phyloP scores from a whole-genome alignment of 2,888 invertebrate species.

The Patella ulyssiponensis region DNA sequence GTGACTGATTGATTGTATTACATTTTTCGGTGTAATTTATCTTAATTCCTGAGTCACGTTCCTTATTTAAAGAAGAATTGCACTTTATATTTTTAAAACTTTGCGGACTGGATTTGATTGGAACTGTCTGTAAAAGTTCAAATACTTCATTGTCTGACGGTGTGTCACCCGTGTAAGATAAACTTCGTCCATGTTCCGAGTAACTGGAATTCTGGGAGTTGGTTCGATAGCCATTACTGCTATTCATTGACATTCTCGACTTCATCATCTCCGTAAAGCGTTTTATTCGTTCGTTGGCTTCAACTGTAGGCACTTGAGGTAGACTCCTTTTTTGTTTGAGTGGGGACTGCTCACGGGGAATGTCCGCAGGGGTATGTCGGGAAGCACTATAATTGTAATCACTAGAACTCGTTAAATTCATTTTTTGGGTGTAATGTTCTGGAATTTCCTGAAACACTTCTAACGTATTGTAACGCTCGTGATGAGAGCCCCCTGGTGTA shows the following conservation, averaged over 20 bases:
- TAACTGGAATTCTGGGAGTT: slow-evolving; percentile 36
- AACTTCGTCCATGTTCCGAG: slow-evolving; percentile 1
- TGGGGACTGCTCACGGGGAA: slow-evolving; percentile 20
- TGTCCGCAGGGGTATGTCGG: background rate
- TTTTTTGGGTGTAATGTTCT: slow-evolving; percentile 6
- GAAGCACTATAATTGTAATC: slow-evolving; percentile 1
- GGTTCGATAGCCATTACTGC: slow-evolving; percentile 43
- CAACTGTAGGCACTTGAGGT: slow-evolving; percentile 49
- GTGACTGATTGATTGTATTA: background rate
- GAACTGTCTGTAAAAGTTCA: slow-evolving; percentile 30
- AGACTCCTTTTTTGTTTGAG: slow-evolving; percentile 49
- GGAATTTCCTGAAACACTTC: slow-evolving; percentile 9
- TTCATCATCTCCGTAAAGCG: slow-evolving; percentile 57
- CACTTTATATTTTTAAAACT: background rate
- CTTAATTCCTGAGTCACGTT: slow-evolving; percentile 4
- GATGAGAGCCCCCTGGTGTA: background rate
- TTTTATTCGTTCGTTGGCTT: slow-evolving; percentile 52
- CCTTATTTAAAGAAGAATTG: background rate
- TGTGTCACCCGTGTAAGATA: slow-evolving; percentile 30
- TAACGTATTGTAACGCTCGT: background rate
- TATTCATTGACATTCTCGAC: slow-evolving; percentile 44
- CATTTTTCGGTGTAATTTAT: slow-evolving; percentile 12
- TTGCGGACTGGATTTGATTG: background rate
- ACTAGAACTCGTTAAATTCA: slow-evolving; percentile 6
- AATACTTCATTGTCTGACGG: slow-evolving; percentile 50